Evolutionary conservation across 2,888 invertebrate genomes (phyloP).

Genomic region (Cynaeus angustus): DNA sequence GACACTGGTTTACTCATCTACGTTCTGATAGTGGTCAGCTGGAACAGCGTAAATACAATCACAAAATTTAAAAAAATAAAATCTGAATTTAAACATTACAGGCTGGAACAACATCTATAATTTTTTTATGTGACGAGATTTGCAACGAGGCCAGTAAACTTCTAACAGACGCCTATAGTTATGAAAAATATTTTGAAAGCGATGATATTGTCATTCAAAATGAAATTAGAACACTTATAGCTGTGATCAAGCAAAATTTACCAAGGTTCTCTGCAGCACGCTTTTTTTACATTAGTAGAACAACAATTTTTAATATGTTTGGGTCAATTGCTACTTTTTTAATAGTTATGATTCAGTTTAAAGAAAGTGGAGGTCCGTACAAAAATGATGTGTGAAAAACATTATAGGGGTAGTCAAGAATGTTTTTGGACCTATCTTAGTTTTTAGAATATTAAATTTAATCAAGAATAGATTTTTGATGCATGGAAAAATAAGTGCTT

Average conservation of each 20-base stretch:
- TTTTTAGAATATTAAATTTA: too few species aligned
- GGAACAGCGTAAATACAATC: too few species aligned
- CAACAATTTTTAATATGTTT: constrained; percentile 2
- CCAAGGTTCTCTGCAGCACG: constrained; percentile 9
- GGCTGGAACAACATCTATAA: neutral
- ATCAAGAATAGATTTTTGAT: too few species aligned
- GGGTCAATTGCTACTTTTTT: constrained; percentile 6
- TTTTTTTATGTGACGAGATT: constrained; percentile 1
- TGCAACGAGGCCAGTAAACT: neutral
- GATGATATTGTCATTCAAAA: neutral
- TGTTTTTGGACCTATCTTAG: too few species aligned
- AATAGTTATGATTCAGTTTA: constrained; percentile 23
- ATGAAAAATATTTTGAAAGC: neutral
- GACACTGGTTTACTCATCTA: too few species aligned
- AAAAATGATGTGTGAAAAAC: too few species aligned
- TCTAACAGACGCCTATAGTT: neutral
- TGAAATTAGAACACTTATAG: neutral
- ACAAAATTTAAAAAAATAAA: too few species aligned
- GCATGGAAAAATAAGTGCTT: too few species aligned
- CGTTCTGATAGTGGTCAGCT: too few species aligned
- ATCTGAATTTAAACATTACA: too few species aligned
- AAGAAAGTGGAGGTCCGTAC: neutral
- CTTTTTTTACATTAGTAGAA: constrained; percentile 8
- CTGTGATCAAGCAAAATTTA: neutral
- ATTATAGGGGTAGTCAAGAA: too few species aligned